Base-by-base conservation (phyloP, 2,888 invertebrate genomes). In the Spisula solida region DNA sequence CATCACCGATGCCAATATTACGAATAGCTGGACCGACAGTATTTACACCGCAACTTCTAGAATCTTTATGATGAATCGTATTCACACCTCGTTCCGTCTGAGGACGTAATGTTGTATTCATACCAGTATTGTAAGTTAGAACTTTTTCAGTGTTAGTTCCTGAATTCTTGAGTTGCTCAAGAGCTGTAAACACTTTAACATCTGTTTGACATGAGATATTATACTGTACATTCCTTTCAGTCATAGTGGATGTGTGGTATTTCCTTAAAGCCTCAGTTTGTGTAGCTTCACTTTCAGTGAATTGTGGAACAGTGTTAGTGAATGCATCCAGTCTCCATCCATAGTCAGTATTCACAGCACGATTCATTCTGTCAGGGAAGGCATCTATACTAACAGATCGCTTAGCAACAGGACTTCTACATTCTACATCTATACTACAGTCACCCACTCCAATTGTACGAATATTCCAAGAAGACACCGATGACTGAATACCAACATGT, bases 381-480 rank as follows among this genome's bases (percentile, higher is more conserved):
- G 94, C 95, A 79, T 94, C 94, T 34, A 95, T 79, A 81, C 95
- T 95, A 31, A 96, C 92, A 41, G 95, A 94, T 60, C 94, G 94
- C 82, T 92, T 95, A 12, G 92, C 88, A 12, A 94, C 94, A 29
- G 93, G 93, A 18, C 94, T 93, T 55, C 94, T 91, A 5, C 96
- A 93, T 14, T 95, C 95, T 48, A 96, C 96, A 88, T 96, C 96
- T 20, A 96, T 90, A 29, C 95, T 93, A 87, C 95, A 95, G 47
- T 95, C 94, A 29, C 96, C 95, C 81, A 94, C 94, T 60, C 95
- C 96, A 29, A 96, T 94, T 18, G 90, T 91, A 78, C 93, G 82
- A 25, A 88, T 82, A 89, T 93, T 90, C 84, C 89, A 93, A 41
- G 90, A 88, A 1, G 93, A 92, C 41, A 86, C 60, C 25, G 85